Base-by-base conservation (phyloP, 2,888 invertebrate genomes). In the Caenorhabditis afra region DNA sequence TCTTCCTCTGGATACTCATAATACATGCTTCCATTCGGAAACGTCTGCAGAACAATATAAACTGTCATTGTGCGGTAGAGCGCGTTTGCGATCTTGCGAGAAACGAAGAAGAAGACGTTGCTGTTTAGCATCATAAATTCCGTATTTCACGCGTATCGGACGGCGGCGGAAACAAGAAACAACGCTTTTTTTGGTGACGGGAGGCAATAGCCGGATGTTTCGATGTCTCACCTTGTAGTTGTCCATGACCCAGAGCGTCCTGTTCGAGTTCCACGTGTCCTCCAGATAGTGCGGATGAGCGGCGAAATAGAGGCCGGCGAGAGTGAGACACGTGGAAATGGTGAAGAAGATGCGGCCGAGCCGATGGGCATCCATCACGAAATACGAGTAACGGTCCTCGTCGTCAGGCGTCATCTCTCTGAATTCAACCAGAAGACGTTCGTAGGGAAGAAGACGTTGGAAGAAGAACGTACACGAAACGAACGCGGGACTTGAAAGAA, bases 281-380 rank as follows among this genome's bases (percentile, higher is more conserved):
- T 78, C 78, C 8, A 78, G 45, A 45, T 61, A 71, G 29, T 71
- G 71, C 12, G 78, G 78, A 50, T 58, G 66, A 39, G 78, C 78
- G 5, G 78, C 62, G n/a, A 78, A 71, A 16, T 78, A 78, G 3
- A 78, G 39, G 12, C 66, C 78, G n/a, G 59, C 52, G 20, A 77
- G 23, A 18, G 77, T 77, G 3, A 68, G 58, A 41, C 64, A 58
- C 4, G 65, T 64, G 11, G 77, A 70, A n/a, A 70, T 10, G 18
- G 47, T 45, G 44, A 77, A 70, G 47, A 77, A 77, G 29, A 57
- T 10, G 14, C 50, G 39, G n/a, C 76, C 67, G 49, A 76, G 55
- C 10, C 16, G 14, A 37, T 68, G 41, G 22, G 62, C 67, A 45
- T 76, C 76, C 41, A 76, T 55, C 8, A 55, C 50, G 22, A 76